These are phyloP conservation scores for Pseudopipra pipra DNA, from an alignment of 2,113 vertebrate species.

Conservation along the genomic window DNA sequence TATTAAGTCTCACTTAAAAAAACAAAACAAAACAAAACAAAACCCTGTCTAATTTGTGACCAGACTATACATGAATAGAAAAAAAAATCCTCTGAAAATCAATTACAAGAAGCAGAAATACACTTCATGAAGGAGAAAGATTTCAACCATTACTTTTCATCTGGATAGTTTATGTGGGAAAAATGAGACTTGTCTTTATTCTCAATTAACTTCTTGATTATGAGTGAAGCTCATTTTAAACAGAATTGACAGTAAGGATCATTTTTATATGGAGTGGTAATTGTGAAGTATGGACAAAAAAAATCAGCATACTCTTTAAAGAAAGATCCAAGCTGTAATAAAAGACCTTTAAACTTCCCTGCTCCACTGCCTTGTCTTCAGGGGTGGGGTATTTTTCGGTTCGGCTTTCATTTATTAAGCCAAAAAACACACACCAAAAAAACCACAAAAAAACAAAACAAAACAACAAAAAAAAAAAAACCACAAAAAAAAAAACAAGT, in stretches of 20 bases:
- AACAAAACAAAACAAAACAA: background rate
- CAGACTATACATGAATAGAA: background rate
- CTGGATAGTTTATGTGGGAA: background rate
- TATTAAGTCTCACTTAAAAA: background rate
- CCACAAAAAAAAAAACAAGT: background rate
- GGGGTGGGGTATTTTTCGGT: background rate
- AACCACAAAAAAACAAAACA: background rate
- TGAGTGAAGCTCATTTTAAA: background rate
- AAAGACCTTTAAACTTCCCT: background rate
- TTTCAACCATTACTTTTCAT: background rate
- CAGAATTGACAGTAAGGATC: background rate
- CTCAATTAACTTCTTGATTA: background rate
- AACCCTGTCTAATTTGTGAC: background rate
- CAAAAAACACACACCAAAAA: background rate
- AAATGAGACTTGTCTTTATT: background rate
- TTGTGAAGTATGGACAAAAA: background rate
- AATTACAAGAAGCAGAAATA: background rate
- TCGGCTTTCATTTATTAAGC: background rate
- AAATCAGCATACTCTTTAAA: background rate
- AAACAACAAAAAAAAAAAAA: background rate
- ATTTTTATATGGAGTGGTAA: background rate
- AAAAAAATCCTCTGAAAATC: background rate
- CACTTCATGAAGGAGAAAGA: background rate
- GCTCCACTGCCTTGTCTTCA: background rate
- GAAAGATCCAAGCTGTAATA: background rate